Conservation (phyloP, 2,888 invertebrate genomes). For the Belgica antarctica region DNA sequence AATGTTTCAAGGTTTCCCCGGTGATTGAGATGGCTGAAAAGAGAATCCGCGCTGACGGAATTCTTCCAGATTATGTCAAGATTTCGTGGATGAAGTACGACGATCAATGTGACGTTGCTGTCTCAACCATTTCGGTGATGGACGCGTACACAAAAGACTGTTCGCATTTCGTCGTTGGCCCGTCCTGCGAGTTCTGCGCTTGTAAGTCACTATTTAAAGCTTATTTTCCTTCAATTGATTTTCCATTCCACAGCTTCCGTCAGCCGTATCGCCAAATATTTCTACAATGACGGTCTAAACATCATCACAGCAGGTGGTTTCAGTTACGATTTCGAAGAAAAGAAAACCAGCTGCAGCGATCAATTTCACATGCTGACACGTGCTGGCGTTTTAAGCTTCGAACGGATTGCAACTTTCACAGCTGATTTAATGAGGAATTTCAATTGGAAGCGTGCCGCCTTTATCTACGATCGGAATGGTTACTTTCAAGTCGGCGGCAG, state of each 20-base stretch:
- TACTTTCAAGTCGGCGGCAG: constrained; percentile 66
- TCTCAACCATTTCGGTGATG: constrained; percentile 65
- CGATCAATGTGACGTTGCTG: constrained; percentile 71
- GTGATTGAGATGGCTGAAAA: constrained; percentile 63
- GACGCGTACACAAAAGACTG: constrained; percentile 69
- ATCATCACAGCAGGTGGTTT: constrained; percentile 78
- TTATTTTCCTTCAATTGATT: constrained; percentile 1
- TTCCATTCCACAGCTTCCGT: too few relatives aligned
- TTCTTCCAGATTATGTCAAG: constrained; percentile 61
- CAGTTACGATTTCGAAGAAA: constrained; percentile 71
- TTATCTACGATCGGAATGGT: constrained; percentile 74
- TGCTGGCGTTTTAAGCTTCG: constrained; percentile 70
- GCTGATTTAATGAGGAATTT: constrained; percentile 66
- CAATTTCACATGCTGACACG: constrained; percentile 79
- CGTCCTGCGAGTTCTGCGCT: constrained; percentile 75
- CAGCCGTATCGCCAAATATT: constrained; percentile 74
- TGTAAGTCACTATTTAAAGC: constrained; percentile 60
- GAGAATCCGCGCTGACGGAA: constrained; percentile 56
- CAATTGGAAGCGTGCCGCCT: constrained; percentile 58
- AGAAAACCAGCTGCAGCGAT: constrained; percentile 66
- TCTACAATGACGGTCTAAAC: constrained; percentile 70
- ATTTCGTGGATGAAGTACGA: constrained; percentile 65
- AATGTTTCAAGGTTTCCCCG: constrained; percentile 59
- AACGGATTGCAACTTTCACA: constrained; percentile 69
- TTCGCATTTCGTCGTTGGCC: constrained; percentile 76